These are phyloP conservation scores for Ips nitidus DNA, from an alignment of 1,140 invertebrate genomes.

Conservation along the genomic window DNA sequence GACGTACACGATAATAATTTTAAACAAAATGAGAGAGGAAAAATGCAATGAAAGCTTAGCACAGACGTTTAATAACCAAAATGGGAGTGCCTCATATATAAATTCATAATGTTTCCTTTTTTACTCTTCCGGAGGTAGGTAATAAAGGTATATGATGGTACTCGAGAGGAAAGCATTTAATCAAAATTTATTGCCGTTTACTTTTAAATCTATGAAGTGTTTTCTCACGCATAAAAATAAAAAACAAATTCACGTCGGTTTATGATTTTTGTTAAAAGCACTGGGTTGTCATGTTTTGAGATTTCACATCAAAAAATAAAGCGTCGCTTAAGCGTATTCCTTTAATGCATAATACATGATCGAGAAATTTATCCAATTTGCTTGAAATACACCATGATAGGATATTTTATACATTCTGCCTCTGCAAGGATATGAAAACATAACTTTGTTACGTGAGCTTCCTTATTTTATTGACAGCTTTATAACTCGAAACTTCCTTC, in stretches of 20 bases:
- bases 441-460: slow-evolving; percentile 19
- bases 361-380: slow-evolving; percentile 18
- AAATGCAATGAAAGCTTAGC: slow-evolving; percentile 4
- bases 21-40: slow-evolving; percentile 2
- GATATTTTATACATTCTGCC: slow-evolving; percentile 9
- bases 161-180: slow-evolving; percentile 1
- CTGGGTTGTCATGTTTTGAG: too few relatives aligned
- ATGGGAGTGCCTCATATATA: background rate
- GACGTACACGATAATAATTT: background rate
- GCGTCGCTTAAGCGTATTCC: slow-evolving; percentile 6
- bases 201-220: too few relatives aligned
- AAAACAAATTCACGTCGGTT: too few relatives aligned
- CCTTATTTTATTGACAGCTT: slow-evolving; percentile 27
- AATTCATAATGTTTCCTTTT: background rate
- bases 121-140: background rate
- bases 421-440: slow-evolving; percentile 18
- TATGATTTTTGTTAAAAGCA: too few relatives aligned
- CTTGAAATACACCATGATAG: slow-evolving; percentile 6
- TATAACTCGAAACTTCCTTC: slow-evolving; percentile 13
- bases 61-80: background rate
- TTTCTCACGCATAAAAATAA: too few relatives aligned
- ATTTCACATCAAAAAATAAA: background rate
- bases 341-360: slow-evolving; percentile 15
- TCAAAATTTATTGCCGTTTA: slow-evolving; percentile 1
- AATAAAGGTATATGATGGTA: slow-evolving; percentile 6